These are phyloP conservation scores for Ellobius talpinus DNA, from an alignment of 2,113 vertebrate species.

Conservation along the genomic window DNA sequence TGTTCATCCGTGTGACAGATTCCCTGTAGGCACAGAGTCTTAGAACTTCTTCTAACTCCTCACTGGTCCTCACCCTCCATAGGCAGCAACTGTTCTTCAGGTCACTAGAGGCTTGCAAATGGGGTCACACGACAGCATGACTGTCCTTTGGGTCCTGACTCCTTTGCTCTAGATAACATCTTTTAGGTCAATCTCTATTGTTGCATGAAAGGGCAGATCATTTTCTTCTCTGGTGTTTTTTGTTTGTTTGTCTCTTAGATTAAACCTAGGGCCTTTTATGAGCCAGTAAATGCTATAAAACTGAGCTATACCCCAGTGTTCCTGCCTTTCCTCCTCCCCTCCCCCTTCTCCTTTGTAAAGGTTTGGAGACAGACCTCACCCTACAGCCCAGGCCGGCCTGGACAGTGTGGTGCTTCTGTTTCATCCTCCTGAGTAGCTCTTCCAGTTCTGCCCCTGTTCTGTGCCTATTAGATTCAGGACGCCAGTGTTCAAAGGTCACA, in stretches of 20 bases:
- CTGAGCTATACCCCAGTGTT: neutral
- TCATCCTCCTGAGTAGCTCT: neutral
- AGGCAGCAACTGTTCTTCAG: neutral
- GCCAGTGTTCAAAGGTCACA: neutral
- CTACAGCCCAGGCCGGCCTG: neutral
- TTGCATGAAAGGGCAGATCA: neutral
- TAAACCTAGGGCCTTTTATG: neutral
- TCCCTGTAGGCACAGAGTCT: too few species aligned
- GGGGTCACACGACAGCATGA: neutral
- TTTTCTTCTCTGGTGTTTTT: neutral
- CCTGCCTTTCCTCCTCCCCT: neutral
- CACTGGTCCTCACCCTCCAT: neutral
- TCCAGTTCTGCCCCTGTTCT: neutral
- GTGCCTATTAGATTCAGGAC: neutral
- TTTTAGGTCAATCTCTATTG: neutral
- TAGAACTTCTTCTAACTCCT: neutral
- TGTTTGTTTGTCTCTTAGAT: too few species aligned
- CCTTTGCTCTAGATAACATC: neutral
- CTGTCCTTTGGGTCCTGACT: neutral
- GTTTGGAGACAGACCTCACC: neutral
- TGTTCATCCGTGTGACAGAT: neutral
- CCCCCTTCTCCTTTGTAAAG: neutral
- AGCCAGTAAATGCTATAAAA: too few species aligned
- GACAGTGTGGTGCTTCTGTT: neutral
- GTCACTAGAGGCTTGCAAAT: neutral